Evolutionary conservation across 1,140 invertebrate genomes (phyloP).

Genomic region (Atopsyche davidsoni): DNA sequence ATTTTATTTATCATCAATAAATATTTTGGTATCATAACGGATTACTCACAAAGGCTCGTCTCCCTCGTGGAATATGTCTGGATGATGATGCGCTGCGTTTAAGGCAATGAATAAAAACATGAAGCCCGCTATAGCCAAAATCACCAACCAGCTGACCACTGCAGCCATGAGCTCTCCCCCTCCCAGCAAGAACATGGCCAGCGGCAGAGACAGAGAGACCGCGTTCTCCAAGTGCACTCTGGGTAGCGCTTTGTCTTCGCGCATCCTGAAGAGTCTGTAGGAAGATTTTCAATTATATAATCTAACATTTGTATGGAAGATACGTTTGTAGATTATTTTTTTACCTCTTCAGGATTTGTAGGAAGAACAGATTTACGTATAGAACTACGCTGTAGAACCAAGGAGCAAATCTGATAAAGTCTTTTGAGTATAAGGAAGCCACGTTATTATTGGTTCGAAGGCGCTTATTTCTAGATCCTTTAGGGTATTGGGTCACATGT

Average conservation of each 20-base stretch:
- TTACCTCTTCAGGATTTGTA: no score
- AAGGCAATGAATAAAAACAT: constrained; percentile 57
- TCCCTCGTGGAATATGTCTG: constrained; percentile 75
- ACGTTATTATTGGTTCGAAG: constrained; percentile 54
- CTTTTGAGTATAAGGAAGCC: constrained; percentile 2
- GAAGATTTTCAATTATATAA: constrained; percentile 15
- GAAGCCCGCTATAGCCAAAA: constrained; percentile 37
- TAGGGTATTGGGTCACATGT: constrained; percentile 74
- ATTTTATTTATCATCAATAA: not conserved
- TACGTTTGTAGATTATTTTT: no score
- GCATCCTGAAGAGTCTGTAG: constrained; percentile 3
- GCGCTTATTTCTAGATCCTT: constrained; percentile 67
- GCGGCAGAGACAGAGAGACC: constrained; percentile 36
- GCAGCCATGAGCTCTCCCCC: constrained; percentile 32
- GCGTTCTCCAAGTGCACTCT: constrained; percentile 5
- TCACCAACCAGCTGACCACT: not conserved
- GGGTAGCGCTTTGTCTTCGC: not conserved
- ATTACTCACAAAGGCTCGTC: constrained; percentile 55
- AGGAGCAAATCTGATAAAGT: not conserved
- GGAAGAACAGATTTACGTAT: no score
- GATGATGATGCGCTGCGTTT: constrained; percentile 76
- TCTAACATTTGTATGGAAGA: constrained; percentile 1
- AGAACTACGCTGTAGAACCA: not conserved
- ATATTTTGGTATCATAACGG: not conserved
- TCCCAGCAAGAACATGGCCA: constrained; percentile 44